A percentile compares a stretch with the other conserved stretches of the same genome.
phyloP scores from a whole-genome alignment of 2,113 vertebrate genomes.

The Vulpes vulpes region DNA sequence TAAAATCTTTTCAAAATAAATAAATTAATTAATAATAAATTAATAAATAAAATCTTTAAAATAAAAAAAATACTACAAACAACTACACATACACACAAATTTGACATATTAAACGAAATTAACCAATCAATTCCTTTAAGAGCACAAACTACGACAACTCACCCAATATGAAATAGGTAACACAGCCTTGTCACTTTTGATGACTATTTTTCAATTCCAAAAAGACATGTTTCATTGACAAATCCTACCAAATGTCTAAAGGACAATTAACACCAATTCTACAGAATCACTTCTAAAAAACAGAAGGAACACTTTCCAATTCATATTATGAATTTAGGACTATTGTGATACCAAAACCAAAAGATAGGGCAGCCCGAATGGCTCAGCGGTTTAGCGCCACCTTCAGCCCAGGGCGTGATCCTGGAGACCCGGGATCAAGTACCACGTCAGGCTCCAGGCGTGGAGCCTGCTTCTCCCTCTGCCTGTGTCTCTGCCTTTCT shows the following conservation, averaged over 20 bases:
- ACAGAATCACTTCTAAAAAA: slow-evolving; percentile 2
- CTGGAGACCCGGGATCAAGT: too few relatives aligned
- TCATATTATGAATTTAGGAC: background rate
- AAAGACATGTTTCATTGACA: background rate
- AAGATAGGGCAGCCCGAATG: too few relatives aligned
- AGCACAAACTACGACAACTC: background rate
- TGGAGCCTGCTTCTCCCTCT: too few relatives aligned
- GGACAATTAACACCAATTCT: background rate
- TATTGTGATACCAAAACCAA: background rate
- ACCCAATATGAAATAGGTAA: background rate
- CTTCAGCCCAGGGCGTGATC: too few relatives aligned
- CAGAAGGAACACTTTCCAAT: background rate
- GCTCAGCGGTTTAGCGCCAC: too few relatives aligned
- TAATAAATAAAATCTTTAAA: too few relatives aligned
- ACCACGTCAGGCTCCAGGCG: too few relatives aligned
- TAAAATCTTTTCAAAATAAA: too few relatives aligned
- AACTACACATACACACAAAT: background rate
- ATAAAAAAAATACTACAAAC: background rate
- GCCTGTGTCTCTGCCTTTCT: too few relatives aligned
- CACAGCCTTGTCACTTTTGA: background rate
- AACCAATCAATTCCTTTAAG: background rate
- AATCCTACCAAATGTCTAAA: slow-evolving; percentile 22
- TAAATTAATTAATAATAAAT: too few relatives aligned
- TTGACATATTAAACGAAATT: background rate
- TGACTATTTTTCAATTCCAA: background rate